Conservation (phyloP, 2,888 invertebrate genomes). For the Drosophila vallismaia region DNA sequence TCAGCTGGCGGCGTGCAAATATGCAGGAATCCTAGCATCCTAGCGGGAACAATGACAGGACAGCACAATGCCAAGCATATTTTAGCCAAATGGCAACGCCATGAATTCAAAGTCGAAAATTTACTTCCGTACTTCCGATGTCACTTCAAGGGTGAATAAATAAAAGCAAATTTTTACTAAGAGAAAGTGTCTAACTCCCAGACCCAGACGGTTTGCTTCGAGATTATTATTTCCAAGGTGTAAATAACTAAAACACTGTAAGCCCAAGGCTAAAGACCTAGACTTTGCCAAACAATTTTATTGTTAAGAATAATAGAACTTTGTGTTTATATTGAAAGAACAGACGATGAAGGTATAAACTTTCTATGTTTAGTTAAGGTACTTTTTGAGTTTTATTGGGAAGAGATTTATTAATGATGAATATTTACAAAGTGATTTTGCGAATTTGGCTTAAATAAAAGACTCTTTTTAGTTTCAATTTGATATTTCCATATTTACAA, state of each 20-base stretch:
- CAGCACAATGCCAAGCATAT: conserved; percentile 2
- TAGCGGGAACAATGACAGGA: conserved; percentile 22
- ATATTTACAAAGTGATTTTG: not conserved
- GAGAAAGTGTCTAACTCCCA: not conserved
- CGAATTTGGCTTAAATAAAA: not conserved
- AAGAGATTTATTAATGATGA: not conserved
- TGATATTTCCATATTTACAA: conserved; percentile 11
- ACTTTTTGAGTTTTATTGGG: not conserved
- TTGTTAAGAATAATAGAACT: conserved; percentile 1
- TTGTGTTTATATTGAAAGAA: not conserved
- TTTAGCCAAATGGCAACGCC: conserved; percentile 36
- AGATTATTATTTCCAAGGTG: not conserved
- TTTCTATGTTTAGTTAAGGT: not conserved
- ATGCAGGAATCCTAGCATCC: conserved; percentile 7
- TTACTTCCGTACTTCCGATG: conserved; percentile 3
- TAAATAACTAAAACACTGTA: not conserved
- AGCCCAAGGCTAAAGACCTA: not conserved
- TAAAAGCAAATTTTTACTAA: conserved; percentile 2
- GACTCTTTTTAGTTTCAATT: conserved; percentile 1
- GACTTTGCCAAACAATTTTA: not conserved
- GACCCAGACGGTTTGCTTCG: not conserved
- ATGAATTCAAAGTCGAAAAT: conserved; percentile 26
- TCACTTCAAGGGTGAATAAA: conserved; percentile 17
- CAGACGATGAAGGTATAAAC: not conserved
- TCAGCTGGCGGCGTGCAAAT: conserved; percentile 28